phyloP scores from a whole-genome alignment of 2,113 vertebrate genomes.

The Pachypanchax playfairii region DNA sequence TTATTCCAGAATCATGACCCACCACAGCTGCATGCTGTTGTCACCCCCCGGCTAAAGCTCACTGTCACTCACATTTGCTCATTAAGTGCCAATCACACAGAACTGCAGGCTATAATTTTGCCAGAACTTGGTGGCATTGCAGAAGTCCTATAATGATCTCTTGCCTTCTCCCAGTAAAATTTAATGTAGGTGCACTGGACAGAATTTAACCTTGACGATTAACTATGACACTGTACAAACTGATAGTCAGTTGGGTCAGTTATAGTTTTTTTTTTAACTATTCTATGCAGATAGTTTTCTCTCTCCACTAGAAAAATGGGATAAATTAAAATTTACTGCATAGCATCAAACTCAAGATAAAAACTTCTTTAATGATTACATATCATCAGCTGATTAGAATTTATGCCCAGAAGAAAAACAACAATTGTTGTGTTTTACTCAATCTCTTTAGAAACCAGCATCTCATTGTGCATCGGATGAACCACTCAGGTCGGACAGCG shows the following conservation, averaged over 20 bases:
- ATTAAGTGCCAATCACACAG: slow-evolving; percentile 79
- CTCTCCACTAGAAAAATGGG: neutral
- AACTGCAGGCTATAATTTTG: slow-evolving; percentile 73
- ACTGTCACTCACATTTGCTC: slow-evolving; percentile 79
- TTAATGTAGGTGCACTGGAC: slow-evolving; percentile 60
- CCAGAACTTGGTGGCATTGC: slow-evolving; percentile 66
- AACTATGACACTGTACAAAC: slow-evolving; percentile 45
- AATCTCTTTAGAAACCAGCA: slow-evolving; percentile 18
- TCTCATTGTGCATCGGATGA: slow-evolving; percentile 25
- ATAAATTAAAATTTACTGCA: neutral
- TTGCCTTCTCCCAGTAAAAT: slow-evolving; percentile 62
- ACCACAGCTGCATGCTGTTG: slow-evolving; percentile 62
- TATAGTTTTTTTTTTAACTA: neutral
- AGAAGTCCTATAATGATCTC: slow-evolving; percentile 71
- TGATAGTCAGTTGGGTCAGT: slow-evolving; percentile 18
- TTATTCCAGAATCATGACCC: slow-evolving; percentile 76
- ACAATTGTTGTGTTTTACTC: slow-evolving; percentile 36
- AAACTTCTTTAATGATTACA: neutral
- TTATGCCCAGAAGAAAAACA: slow-evolving; percentile 15
- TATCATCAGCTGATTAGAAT: neutral
- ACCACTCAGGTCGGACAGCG: slow-evolving; percentile 35
- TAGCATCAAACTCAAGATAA: slow-evolving; percentile 17
- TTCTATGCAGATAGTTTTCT: neutral
- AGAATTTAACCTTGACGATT: slow-evolving; percentile 63
- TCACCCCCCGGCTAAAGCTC: slow-evolving; percentile 67